phyloP scores from a whole-genome alignment of 2,113 vertebrate genomes.

The Egretta garzetta region DNA sequence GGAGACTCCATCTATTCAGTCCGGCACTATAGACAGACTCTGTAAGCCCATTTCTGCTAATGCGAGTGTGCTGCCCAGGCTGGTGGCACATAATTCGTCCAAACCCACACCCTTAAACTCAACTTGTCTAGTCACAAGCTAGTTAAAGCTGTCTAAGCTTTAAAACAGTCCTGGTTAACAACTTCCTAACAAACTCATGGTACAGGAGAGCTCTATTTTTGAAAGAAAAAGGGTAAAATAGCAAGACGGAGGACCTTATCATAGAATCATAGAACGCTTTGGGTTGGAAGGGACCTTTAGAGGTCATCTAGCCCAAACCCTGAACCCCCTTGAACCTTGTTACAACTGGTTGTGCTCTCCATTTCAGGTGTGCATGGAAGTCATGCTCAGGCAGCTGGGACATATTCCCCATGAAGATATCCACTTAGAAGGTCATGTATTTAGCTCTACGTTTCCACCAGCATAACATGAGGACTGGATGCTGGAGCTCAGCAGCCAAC shows the following conservation, averaged over 20 bases:
- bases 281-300: no score
- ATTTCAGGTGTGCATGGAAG: not conserved
- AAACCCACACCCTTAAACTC: not conserved
- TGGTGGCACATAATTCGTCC: not conserved
- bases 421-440: not conserved
- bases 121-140: not conserved
- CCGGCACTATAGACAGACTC: no score
- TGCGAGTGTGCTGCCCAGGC: not conserved
- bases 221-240: not conserved
- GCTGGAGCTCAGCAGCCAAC: not conserved
- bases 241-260: not conserved
- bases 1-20: not conserved
- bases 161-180: not conserved
- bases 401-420: not conserved
- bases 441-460: not conserved
- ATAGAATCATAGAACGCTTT: no score
- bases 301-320: no score
- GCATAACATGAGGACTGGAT: not conserved
- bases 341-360: not conserved
- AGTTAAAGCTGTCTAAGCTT: not conserved
- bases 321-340: not conserved
- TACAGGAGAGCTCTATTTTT: not conserved
- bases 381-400: not conserved
- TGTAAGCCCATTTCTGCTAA: not conserved
- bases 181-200: not conserved